Evolutionary conservation across 2,888 invertebrate species (phyloP).

Genomic region (Hartigia nigra): DNA sequence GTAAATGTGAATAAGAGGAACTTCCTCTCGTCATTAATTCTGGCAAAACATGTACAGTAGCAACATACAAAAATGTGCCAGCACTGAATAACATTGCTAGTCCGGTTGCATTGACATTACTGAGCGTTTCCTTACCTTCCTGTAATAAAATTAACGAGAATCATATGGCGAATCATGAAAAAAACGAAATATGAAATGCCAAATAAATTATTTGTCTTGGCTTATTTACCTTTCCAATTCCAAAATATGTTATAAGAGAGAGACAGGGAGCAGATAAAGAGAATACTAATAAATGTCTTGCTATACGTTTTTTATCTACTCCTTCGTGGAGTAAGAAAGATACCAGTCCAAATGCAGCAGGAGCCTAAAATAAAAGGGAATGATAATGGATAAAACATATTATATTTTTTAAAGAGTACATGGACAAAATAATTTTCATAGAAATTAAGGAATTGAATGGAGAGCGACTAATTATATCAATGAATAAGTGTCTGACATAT

Average conservation of each 20-base stretch:
- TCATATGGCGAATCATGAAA: slow-evolving; percentile 6
- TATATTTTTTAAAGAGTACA: neutral
- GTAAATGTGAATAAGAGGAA: slow-evolving; percentile 65
- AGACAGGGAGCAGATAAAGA: slow-evolving; percentile 91
- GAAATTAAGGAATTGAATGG: slow-evolving; percentile 3
- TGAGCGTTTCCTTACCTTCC: slow-evolving; percentile 90
- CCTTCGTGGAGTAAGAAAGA: slow-evolving; percentile 97
- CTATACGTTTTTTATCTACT: slow-evolving; percentile 87
- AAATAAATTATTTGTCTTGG: neutral
- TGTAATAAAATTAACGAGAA: slow-evolving; percentile 55
- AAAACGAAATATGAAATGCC: neutral
- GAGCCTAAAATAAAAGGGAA: slow-evolving; percentile 73
- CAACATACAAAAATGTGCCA: slow-evolving; percentile 98
- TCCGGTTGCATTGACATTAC: slow-evolving; percentile 91
- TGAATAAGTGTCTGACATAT: neutral
- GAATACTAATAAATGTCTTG: slow-evolving; percentile 91
- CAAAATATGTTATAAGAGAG: slow-evolving; percentile 91
- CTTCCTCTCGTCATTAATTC: slow-evolving; percentile 80
- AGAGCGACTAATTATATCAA: neutral
- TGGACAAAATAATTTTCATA: slow-evolving; percentile 4
- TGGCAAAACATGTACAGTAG: slow-evolving; percentile 97
- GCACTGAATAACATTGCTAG: slow-evolving; percentile 99
- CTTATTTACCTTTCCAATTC: slow-evolving; percentile 78
- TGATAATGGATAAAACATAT: neutral
- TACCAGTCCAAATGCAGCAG: slow-evolving; percentile 97